Conservation (phyloP, 2,797 vertebrate genomes). For the Microctenopoma lineatum region DNA sequence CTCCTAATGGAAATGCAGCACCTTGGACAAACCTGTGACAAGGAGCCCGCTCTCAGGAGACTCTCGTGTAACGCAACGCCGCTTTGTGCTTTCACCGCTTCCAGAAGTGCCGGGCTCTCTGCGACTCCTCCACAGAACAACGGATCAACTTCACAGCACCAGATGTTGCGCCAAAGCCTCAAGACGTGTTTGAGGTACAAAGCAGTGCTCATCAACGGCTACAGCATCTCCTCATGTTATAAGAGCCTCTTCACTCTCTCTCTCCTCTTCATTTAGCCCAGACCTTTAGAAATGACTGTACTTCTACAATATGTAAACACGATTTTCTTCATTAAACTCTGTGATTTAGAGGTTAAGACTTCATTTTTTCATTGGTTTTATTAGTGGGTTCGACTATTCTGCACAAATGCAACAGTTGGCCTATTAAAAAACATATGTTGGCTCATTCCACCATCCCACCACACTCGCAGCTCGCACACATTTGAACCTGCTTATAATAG, state of each 20-base stretch:
- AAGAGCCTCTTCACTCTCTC: not conserved
- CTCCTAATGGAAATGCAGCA: slow-evolving; percentile 59
- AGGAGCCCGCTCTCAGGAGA: slow-evolving; percentile 38
- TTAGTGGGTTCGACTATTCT: slow-evolving; percentile 3
- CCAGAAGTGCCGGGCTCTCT: slow-evolving; percentile 35
- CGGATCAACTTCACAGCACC: slow-evolving; percentile 47
- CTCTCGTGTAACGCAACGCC: slow-evolving; percentile 30
- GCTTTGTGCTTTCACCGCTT: slow-evolving; percentile 42
- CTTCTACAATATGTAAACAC: not conserved
- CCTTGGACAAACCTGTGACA: slow-evolving; percentile 51
- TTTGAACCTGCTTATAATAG: slow-evolving; percentile 33
- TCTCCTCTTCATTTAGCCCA: slow-evolving; percentile 2
- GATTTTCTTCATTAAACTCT: slow-evolving; percentile 6
- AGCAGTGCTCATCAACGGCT: slow-evolving; percentile 28
- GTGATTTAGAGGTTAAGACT: not conserved
- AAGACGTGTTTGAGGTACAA: slow-evolving; percentile 48
- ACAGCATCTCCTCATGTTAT: not conserved
- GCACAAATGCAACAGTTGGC: slow-evolving; percentile 35
- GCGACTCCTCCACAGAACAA: slow-evolving; percentile 21
- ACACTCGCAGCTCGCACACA: not conserved
- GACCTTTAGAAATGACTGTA: not conserved
- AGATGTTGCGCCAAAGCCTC: slow-evolving; percentile 45
- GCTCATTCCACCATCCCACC: slow-evolving; percentile 3
- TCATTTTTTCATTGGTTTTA: slow-evolving; percentile 10
- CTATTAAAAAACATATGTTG: slow-evolving; percentile 41